Base-by-base conservation (phyloP, 2,113 vertebrate species). In the Gasterosteus aculeatus region DNA sequence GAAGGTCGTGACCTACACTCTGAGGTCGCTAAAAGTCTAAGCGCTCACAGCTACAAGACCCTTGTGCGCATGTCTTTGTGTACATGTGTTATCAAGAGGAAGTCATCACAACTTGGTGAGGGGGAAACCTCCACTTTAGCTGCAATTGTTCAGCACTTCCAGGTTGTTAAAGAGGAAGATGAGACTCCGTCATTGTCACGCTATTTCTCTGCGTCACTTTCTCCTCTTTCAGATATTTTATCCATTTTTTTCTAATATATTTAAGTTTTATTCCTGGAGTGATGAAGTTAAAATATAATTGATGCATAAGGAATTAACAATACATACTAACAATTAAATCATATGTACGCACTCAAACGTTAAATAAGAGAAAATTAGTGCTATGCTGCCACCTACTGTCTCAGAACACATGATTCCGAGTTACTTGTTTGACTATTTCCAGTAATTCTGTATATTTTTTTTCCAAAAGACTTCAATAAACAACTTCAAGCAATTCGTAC, bases 311-410 rank as follows among this genome's bases (percentile, higher is more conserved):
- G 18, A 26, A 53, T 75, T 31, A 38, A 9, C 26, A 51, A 3
- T 2, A 53, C 6, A 35, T 46, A 46, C 3, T 3, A 46, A 46
- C 44, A 46, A 29, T 56, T 29, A 7, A 31, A 57, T 16, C 9
- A 16, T n/a, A 51, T 9, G 5, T 2, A 61, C 56, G 53, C 39
- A 12, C 39, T 10, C 18, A 38, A 16, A 16, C n/a, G 14, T n/a
- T 26, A 26, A 26, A 26, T 26, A 7, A 49, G 9, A 3, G 4
- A 16, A 58, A 15, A 29, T 11, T 72, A 58, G 22, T 73, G 69
- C 66, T 78, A 19, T 91, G 84, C 87, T 89, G 89, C 90, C 90
- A 84, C 68, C 91, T 91, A 74, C 2, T 64, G 91, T 33, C 57
- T 5, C 57, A 35, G 10, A 59, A 5, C 16, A n/a, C 7, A 15